Evolutionary conservation across 2,797 vertebrate genomes (phyloP), one percentile per base, ranked within the genome.

Genomic region (Dermochelys coriacea): DNA sequence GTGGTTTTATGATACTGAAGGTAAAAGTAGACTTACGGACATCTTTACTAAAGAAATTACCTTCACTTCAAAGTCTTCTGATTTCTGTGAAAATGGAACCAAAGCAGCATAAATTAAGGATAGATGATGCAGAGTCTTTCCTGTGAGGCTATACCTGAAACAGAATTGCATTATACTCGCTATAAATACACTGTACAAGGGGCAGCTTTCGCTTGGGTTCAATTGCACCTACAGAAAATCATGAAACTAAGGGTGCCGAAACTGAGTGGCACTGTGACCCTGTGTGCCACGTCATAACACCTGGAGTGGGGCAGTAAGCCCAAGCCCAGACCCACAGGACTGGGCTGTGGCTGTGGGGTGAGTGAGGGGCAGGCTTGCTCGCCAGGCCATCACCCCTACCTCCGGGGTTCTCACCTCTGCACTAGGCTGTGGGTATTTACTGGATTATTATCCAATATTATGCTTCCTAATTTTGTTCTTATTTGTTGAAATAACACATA

Each of bases 21-120:
- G 88, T 18, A 68, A 64, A 84, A 80, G 77, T 1, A 81, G 7
- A 82, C 74, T 31, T 61, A 57, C 12, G 41, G 23, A 61, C 84
- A 49, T 37, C 64, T 68, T 88, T 89, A 85, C 29, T 2, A 84
- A 91, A 94, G 96, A 80, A 74, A 88, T 54, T 98, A 99, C 99
- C 99, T 99, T 99, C 57, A 99, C 98, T 92, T 99, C 98, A 94
- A 99, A 98, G 95, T 99, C 98, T 97, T 99, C 98, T 37, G 98
- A 97, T 96, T 98, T 99, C 96, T 98, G 97, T 41, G 98, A 94
- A 92, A 98, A 98, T 94, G 99, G 97, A 93, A 98, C 98, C 94
- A 99, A 95, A 84, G 98, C 98, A 2, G 99, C 98, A 98, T 99
- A 99, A 97, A 99, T 97, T 96, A 99, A 97, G 81, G 98, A 96